Base-by-base conservation (phyloP, 2,888 invertebrate genomes). In the Drosophila hamatofila region DNA sequence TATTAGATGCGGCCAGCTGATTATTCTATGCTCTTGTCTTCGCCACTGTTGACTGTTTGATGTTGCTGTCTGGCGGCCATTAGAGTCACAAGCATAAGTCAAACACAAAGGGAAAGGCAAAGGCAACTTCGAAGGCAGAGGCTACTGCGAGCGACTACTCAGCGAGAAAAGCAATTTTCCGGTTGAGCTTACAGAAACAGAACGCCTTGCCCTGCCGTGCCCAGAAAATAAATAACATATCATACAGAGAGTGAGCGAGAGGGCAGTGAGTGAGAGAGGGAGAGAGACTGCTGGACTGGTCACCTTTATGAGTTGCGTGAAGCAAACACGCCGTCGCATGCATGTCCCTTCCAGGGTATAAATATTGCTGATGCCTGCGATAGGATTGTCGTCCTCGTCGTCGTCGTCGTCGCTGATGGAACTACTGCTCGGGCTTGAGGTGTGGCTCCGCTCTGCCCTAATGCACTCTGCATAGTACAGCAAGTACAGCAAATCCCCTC, bases 101-200 rank as follows among this genome's bases (percentile, higher is more conserved):
- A 62, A 71, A 75, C 54, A 51, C 54, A 71, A 63, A 71, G 44
- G 54, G 56, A 54, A 60, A 48, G 56, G 41, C 41, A 5, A 18
- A 21, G 21, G 42, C 42, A 7, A 21, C 12, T 21, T 21, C 44
- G 21, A 18, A 42, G 12, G 42, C 42, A 21, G 14, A 23, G 44
- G n/a, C 39, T 18, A 9, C n/a, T 62, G 58, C 60, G 46, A 23
- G 60, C 72, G 49, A 37, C 46, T 49, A 65, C 66, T 72, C 87
- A 80, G 69, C 63, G 80, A 80, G 88, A 89, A 88, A 89, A 88
- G 81, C 78, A 89, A 88, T 89, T 89, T 88, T 89, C 88, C 86
- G 82, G 82, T 88, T 87, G 81, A 83, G 79, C 87, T 84, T 83
- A 83, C 81, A 75, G 77, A 79, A 83, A 78, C 72, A 64, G 79